A percentile compares a stretch with the other conserved stretches of the same genome.
These are phyloP conservation scores for Scomber japonicus DNA, from an alignment of 2,113 vertebrate genomes.

Conservation along the genomic window DNA sequence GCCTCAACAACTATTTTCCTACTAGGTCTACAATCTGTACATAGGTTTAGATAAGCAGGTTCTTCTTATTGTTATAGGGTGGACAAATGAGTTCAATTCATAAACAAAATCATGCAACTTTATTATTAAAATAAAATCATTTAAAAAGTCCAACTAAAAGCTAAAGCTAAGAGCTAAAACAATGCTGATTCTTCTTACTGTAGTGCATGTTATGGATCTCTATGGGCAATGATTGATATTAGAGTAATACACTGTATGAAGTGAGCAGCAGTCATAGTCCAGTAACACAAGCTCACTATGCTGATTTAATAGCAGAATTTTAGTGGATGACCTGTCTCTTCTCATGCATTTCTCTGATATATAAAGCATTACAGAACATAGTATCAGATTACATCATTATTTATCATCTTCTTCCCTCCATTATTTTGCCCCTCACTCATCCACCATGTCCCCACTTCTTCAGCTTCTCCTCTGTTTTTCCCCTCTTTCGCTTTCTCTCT, in stretches of 20 bases:
- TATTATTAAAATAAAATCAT: too few relatives aligned
- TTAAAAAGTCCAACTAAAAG: too few relatives aligned
- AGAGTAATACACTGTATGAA: neutral
- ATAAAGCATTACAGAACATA: constrained; percentile 9
- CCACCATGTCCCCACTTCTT: constrained; percentile 15
- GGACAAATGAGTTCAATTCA: too few relatives aligned
- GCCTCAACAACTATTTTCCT: too few relatives aligned
- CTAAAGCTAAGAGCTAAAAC: too few relatives aligned
- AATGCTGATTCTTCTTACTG: too few relatives aligned
- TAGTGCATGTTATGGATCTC: neutral
- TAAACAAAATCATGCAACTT: too few relatives aligned
- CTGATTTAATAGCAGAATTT: neutral
- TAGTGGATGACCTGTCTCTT: neutral
- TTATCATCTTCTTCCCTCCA: constrained; percentile 2
- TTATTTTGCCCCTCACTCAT: constrained; percentile 15
- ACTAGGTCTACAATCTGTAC: neutral
- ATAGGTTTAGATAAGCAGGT: neutral
- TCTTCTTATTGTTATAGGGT: too few relatives aligned
- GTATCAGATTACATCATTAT: constrained; percentile 4
- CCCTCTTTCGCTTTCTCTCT: neutral
- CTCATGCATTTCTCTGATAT: neutral
- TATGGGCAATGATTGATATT: neutral
- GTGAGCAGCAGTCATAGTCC: neutral
- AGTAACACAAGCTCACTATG: neutral
- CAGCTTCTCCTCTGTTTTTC: constrained; percentile 37